Evolutionary conservation across 2,888 invertebrate species (phyloP).

Genomic region (Ornithoptera alexandrae): DNA sequence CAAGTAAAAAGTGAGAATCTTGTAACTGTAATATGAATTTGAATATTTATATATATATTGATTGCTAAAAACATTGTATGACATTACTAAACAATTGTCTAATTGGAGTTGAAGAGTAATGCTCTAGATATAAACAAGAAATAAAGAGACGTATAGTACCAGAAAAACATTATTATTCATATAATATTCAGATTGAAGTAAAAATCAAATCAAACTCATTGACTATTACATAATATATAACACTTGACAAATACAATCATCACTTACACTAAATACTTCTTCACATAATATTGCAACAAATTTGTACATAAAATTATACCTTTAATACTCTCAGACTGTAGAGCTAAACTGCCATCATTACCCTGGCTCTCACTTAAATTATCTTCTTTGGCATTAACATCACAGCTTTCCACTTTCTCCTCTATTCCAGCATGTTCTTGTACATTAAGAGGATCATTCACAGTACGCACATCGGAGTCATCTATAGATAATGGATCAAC

Average conservation of each 20-base stretch:
- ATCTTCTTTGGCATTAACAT: constrained; percentile 77
- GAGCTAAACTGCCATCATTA: constrained; percentile 43
- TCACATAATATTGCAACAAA: neutral
- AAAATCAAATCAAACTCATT: neutral
- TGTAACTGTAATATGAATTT: no score
- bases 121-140: no score
- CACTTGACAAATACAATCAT: neutral
- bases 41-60: no score
- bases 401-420: constrained; percentile 62
- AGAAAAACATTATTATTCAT: no score
- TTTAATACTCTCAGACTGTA: constrained; percentile 30
- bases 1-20: no score
- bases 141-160: no score
- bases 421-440: constrained; percentile 40
- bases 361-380: constrained; percentile 49
- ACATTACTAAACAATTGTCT: no score
- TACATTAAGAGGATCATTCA: constrained; percentile 46
- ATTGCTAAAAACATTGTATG: no score
- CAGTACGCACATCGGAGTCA: constrained; percentile 46
- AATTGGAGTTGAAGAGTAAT: no score
- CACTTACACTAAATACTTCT: neutral
- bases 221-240: neutral
- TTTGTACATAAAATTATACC: constrained; percentile 30
- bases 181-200: no score
- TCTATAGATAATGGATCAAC: constrained; percentile 69